A percentile compares a stretch with the other conserved stretches of the same genome.
phyloP scores from a whole-genome alignment of 2,888 invertebrate genomes.

The Adelognathus sp. region DNA sequence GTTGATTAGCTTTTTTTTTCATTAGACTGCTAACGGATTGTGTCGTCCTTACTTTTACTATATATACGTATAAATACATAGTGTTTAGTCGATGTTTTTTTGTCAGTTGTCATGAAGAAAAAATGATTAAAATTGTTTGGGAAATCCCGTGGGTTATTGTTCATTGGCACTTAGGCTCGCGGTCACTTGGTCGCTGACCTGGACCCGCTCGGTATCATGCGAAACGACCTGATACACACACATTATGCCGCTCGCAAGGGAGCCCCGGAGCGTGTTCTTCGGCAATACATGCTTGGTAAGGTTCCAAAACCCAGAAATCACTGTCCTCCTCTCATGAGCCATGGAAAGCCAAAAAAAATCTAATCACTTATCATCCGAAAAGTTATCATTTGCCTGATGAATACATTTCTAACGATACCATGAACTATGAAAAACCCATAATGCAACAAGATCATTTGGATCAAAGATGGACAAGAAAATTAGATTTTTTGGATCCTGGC shows the following conservation, averaged over 20 bases:
- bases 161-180: conserved; percentile 87
- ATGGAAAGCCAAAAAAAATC: conserved; percentile 22
- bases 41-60: conserved; percentile 26
- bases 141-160: conserved; percentile 69
- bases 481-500: neutral
- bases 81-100: conserved; percentile 46
- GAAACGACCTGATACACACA: conserved; percentile 85
- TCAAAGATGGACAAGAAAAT: neutral
- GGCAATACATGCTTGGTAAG: conserved; percentile 86
- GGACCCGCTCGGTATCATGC: conserved; percentile 96
- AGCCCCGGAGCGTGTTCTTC: conserved; percentile 84
- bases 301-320: conserved; percentile 58
- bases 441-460: neutral
- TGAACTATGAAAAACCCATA: neutral
- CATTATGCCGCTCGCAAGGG: conserved; percentile 83
- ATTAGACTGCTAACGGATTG: conserved; percentile 11
- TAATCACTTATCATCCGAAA: neutral
- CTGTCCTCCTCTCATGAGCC: conserved; percentile 18
- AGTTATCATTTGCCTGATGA: neutral
- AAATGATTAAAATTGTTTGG: conserved; percentile 59
- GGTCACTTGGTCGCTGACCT: conserved; percentile 96
- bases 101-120: conserved; percentile 18
- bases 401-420: neutral
- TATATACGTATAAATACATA: neutral
- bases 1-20: conserved; percentile 25